Evolutionary conservation across 2,888 invertebrate species (phyloP), one percentile per base, ranked within the genome.

Genomic region (Eutolmus rufibarbis): DNA sequence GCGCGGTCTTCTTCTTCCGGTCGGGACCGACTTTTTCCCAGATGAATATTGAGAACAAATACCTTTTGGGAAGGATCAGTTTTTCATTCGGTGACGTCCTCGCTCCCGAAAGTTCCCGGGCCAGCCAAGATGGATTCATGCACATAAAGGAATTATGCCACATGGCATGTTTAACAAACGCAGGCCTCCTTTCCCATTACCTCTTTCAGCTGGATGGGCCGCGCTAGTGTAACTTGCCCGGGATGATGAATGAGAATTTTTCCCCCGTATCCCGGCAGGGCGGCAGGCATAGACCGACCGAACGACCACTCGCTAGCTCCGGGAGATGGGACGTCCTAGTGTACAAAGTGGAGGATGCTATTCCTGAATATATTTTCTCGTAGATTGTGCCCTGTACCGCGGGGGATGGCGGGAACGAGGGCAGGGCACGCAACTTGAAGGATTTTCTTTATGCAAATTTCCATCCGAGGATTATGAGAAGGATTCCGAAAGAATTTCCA

Each of bases 371-470:
- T 82, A 56, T 85, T 23, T 66, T 66, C 66, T 74, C n/a, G 14
- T 28, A 79, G 23, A 79, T 40, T 43, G 51, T 79, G 28, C 16
- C 43, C 28, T 31, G 23, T 79, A 43, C 23, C 19, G 43, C 43
- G 40, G 40, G 34, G 66, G 43, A 34, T 14, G 66, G 16, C 23
- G 34, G 74, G 43, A 23, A 28, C 66, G 74, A 12, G 81, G 40
- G 74, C 28, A 9, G 31, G 46, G 85, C 34, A 85, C 85, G 85
- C 85, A 85, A 85, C 85, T 85, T 85, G 85, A 85, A 85, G 85
- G 85, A 85, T 85, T 85, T 85, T 85, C 85, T 85, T 85, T 85
- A 85, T 85, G 85, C 85, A 85, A 85, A 85, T 85, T 85, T 85
- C 46, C 37, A 85, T 74, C 74, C 74, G 85, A 85, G 74, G 85